Evolutionary conservation across 2,888 invertebrate genomes (phyloP).

Genomic region (Eulithis prunata): DNA sequence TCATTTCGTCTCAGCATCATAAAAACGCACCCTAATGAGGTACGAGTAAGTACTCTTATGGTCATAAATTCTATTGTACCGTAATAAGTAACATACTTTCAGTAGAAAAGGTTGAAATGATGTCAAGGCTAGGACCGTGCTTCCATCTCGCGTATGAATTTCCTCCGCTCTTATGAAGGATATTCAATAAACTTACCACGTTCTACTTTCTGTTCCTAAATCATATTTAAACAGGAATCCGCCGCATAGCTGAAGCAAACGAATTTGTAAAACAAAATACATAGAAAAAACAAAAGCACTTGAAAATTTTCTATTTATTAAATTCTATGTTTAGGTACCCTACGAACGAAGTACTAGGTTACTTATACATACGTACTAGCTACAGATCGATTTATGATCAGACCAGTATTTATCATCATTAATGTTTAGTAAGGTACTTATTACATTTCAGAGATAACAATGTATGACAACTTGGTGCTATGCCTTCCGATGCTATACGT

Average conservation of each 20-base stretch:
- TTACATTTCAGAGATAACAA: too few species aligned
- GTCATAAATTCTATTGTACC: conserved; percentile 19
- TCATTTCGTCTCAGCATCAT: too few species aligned
- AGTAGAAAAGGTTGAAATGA: conserved; percentile 20
- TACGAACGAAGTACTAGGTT: too few species aligned
- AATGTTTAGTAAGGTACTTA: too few species aligned
- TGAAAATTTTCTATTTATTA: too few species aligned
- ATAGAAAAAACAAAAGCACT: background rate
- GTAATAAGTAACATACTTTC: conserved; percentile 19
- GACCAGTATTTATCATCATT: too few species aligned
- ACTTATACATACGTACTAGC: too few species aligned
- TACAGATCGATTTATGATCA: too few species aligned
- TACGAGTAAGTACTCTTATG: conserved; percentile 5
- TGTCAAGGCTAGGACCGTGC: conserved; percentile 25
- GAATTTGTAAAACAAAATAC: background rate
- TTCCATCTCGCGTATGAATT: conserved; percentile 24
- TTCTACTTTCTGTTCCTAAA: conserved; percentile 11
- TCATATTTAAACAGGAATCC: background rate
- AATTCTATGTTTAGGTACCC: too few species aligned
- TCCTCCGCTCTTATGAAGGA: conserved; percentile 24
- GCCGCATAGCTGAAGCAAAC: background rate
- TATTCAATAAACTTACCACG: conserved; percentile 27
- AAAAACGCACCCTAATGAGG: background rate
- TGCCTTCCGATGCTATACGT: background rate
- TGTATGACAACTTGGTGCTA: too few species aligned